phyloP scores from a whole-genome alignment of 2,113 vertebrate genomes.

The Larimichthys crocea region DNA sequence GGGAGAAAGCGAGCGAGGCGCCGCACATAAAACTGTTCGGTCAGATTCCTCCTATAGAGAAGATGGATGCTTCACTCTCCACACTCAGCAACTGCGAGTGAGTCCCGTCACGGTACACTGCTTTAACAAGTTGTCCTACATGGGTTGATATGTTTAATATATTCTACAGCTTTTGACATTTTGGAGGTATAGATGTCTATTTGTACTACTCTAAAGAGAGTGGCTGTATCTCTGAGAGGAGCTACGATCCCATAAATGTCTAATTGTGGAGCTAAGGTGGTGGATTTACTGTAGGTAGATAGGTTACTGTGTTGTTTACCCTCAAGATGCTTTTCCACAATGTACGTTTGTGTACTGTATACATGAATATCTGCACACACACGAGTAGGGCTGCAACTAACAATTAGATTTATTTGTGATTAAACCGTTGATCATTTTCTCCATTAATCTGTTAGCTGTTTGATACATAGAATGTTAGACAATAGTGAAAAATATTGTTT shows the following conservation, averaged over 20 bases:
- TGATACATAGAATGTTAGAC: too few species aligned
- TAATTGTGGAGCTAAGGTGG: neutral
- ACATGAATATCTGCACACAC: neutral
- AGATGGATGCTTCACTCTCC: slow-evolving; percentile 93
- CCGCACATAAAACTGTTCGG: slow-evolving; percentile 93
- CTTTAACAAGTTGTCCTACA: neutral
- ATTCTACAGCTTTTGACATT: neutral
- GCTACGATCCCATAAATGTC: neutral
- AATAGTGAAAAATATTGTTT: too few species aligned
- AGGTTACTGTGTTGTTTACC: neutral
- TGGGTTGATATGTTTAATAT: neutral
- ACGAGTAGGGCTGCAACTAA: too few species aligned
- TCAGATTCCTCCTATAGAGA: slow-evolving; percentile 94
- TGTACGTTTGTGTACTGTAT: neutral
- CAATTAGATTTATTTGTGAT: too few species aligned
- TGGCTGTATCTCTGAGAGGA: neutral
- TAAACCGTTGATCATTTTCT: too few species aligned
- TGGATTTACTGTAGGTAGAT: neutral
- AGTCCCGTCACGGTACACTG: slow-evolving; percentile 64
- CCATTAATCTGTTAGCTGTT: too few species aligned
- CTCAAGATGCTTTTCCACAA: neutral
- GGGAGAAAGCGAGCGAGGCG: slow-evolving; percentile 90
- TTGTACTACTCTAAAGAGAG: neutral
- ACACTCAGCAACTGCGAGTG: slow-evolving; percentile 93
- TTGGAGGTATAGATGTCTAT: too few species aligned